Evolutionary conservation across 2,888 invertebrate genomes (phyloP).

Genomic region (Nowickia ferox): DNA sequence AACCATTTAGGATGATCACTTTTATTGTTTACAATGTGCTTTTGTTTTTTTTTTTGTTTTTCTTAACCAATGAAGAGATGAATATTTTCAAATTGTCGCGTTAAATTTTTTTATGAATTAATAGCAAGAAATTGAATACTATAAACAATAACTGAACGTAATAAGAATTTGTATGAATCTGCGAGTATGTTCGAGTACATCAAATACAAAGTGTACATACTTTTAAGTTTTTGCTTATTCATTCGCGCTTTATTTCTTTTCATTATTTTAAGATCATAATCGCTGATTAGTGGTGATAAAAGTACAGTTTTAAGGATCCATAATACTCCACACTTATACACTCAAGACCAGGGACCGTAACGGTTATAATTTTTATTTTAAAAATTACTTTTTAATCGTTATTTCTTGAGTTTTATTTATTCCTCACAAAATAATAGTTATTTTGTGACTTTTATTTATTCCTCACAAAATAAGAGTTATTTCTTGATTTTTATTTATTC

Average conservation of each 20-base stretch:
- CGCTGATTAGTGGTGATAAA: conserved; percentile 25
- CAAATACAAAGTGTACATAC: background rate
- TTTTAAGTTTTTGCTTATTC: conserved; percentile 6
- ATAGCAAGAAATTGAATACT: background rate
- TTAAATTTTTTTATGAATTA: conserved; percentile 39
- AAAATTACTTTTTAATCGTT: too few species aligned
- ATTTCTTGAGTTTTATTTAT: too few species aligned
- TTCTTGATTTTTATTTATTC: too few species aligned
- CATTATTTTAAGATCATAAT: conserved; percentile 43
- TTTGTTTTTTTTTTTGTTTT: conserved; percentile 1
- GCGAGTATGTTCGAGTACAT: too few species aligned
- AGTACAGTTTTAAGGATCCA: background rate
- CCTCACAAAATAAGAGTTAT: too few species aligned
- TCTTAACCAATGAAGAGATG: conserved; percentile 34
- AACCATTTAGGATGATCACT: conserved; percentile 54
- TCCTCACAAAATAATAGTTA: too few species aligned
- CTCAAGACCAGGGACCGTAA: too few species aligned
- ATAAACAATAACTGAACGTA: background rate
- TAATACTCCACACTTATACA: too few species aligned
- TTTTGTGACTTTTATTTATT: too few species aligned
- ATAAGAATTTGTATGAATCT: background rate
- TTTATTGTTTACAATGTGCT: conserved; percentile 30
- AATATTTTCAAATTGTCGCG: conserved; percentile 48
- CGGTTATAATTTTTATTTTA: too few species aligned
- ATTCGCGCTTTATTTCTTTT: conserved; percentile 3